These are phyloP conservation scores for Blennius ocellaris DNA, from an alignment of 2,113 vertebrate genomes.

Conservation along the genomic window DNA sequence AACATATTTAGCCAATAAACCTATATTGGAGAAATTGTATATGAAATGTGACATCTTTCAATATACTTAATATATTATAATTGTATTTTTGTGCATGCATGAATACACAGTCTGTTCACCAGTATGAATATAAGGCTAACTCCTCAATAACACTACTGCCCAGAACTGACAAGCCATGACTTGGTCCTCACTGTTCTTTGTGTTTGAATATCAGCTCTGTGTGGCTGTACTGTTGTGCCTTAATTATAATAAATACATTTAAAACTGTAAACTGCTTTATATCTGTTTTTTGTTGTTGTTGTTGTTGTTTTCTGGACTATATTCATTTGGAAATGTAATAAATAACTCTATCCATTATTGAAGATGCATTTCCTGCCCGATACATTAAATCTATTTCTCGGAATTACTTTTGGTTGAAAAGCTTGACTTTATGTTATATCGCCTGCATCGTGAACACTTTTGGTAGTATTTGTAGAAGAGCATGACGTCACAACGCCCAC, in stretches of 20 bases:
- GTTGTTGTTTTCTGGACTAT: too few species aligned
- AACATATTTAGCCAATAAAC: constrained; percentile 33
- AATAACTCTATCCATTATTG: too few species aligned
- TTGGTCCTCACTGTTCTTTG: constrained; percentile 39
- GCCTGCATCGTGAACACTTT: too few species aligned
- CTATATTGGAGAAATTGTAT: background rate
- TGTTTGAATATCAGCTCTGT: constrained; percentile 38
- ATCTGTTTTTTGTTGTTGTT: too few species aligned
- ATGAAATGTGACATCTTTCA: background rate
- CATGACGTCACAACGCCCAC: too few species aligned
- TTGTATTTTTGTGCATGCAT: constrained; percentile 18
- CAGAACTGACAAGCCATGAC: constrained; percentile 54
- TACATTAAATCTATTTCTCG: too few species aligned
- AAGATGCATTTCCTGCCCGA: too few species aligned
- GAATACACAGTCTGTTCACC: constrained; percentile 2
- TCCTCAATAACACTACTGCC: constrained; percentile 54
- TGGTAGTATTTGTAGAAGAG: too few species aligned
- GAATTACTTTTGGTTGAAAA: too few species aligned
- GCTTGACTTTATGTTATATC: too few species aligned
- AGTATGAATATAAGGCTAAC: background rate
- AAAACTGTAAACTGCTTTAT: too few species aligned
- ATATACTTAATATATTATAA: constrained; percentile 4
- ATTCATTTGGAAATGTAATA: too few species aligned
- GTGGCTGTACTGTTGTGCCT: constrained; percentile 67
- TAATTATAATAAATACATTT: constrained; percentile 65